Base-by-base conservation (phyloP, 1,140 invertebrate species). In the Rhynchophorus ferrugineus region DNA sequence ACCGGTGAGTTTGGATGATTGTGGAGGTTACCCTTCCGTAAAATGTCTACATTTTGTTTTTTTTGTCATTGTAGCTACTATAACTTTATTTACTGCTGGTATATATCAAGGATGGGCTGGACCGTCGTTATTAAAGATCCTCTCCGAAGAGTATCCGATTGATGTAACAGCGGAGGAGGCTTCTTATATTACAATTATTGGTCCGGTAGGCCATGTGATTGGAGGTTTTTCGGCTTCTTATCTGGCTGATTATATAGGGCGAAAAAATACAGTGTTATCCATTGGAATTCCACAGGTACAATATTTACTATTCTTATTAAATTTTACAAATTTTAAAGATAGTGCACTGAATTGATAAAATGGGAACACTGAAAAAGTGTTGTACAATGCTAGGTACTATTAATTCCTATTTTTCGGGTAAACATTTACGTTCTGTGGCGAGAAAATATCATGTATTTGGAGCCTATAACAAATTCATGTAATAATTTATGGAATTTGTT, bases 201-300 rank as follows among this genome's bases (percentile, higher is more conserved):
- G 44, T 3, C 48, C 53, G n/a, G 65, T 87, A 7, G 91, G 91
- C 11, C 88, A 90, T n/a, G 78, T 92, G 0, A 59, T 80, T 3
- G 90, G 88, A n/a, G 90, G 90, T 3, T 83, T 83, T 2, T 69
- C 87, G 2, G 85, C 92, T 44, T 89, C 93, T 67, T 79, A 79
- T 51, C 63, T 91, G 9, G 52, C 55, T 5, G 60, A 63, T 29
- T 19, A 35, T 6, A 60, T 78, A 21, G 83, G 84, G 3, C 61
- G 83, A 29, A 82, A 78, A 62, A 45, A 59, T 1, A 73, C 78
- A 0, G 73, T 84, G 17, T 61, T 76, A 3, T 51, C 76, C 1
- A 72, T 76, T 2, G 68, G 73, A 0, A 9, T 79, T 2, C 79
- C 34, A 8, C 24, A 44, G 33, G 11, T 56, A 38, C 5, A 34